Conservation (phyloP, 1,140 invertebrate species). For the Drosophila serrata region DNA sequence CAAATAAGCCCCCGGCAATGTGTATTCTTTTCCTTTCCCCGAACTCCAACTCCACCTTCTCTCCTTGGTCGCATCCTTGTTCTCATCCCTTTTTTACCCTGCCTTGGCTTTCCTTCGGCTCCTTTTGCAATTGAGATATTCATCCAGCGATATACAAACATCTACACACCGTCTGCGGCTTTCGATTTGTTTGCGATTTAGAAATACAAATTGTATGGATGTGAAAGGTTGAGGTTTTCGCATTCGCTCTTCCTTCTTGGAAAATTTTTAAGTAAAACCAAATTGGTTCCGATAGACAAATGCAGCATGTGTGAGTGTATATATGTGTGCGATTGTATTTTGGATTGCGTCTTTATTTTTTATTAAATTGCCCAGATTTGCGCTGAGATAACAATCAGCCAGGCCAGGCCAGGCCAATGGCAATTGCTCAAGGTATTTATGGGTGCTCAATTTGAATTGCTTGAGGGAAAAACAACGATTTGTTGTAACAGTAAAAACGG, state of each 20-base stretch:
- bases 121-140: conserved; percentile 40
- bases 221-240: conserved; percentile 29
- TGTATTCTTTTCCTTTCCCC: conserved; percentile 18
- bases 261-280: conserved; percentile 56
- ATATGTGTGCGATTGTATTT: not conserved
- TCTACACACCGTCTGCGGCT: conserved; percentile 43
- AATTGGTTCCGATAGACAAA: conserved; percentile 58
- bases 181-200: conserved; percentile 63
- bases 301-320: conserved; percentile 26
- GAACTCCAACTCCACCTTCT: not conserved
- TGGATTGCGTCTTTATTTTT: conserved; percentile 57
- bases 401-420: conserved; percentile 9
- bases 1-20: conserved; percentile 53
- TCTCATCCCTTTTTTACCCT: conserved; percentile 3
- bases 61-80: too few relatives aligned
- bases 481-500: conserved; percentile 6
- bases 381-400: conserved; percentile 52
- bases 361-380: conserved; percentile 74
- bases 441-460: conserved; percentile 37
- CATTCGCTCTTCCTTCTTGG: conserved; percentile 13
- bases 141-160: conserved; percentile 16
- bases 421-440: conserved; percentile 44
- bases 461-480: conserved; percentile 9
- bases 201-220: conserved; percentile 52
- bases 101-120: conserved; percentile 9